Evolutionary conservation across 2,797 vertebrate species (phyloP), one percentile per base, ranked within the genome.

Genomic region (Petrocephalus schoutedeni): DNA sequence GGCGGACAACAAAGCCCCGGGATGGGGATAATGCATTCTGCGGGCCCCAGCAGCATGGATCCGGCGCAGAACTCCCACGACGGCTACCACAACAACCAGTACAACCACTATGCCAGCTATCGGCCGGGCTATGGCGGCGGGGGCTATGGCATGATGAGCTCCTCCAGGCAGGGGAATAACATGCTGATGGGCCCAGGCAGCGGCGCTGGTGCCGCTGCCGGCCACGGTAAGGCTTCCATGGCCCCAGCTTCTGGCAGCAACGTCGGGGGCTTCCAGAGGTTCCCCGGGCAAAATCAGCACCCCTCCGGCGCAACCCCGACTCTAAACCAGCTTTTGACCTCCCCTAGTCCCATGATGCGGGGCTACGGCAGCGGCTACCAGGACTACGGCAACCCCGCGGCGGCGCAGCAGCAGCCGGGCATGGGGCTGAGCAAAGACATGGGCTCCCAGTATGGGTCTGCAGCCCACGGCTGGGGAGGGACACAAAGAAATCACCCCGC

Each of bases 261-360:
- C 74, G 87, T 88, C 59, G 95, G 95, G 86, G 96, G 97, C 91
- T 98, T 98, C 91, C 96, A 97, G 93, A 96, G 97, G 92, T 97
- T 97, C 93, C 95, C 97, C 71, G 97, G 96, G 85, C 96, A 96
- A 91, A 95, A 91, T 93, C 89, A 96, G 93, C 97, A 97, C 93
- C 97, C 97, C 90, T 97, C 97, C 53, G 97, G 97, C 93, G 96
- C 97, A 92, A 98, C 97, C 21, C 97, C 97, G 93, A 98, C 97
- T 90, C 94, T 98, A 91, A 98, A 98, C 95, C 97, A 98, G 94
- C 96, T 98, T 92, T 95, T 98, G 89, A 98, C 97, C 41, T 97
- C 97, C 91, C 97, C 97, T 87, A 98, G 97, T 94, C 97, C 97
- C 86, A 97, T 97, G 97, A 97, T 98, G 97, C 93, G 97, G 90